Evolutionary conservation across 64 coral and sea anemone genomes (phyloP).

Genomic region (Porites lutea): DNA sequence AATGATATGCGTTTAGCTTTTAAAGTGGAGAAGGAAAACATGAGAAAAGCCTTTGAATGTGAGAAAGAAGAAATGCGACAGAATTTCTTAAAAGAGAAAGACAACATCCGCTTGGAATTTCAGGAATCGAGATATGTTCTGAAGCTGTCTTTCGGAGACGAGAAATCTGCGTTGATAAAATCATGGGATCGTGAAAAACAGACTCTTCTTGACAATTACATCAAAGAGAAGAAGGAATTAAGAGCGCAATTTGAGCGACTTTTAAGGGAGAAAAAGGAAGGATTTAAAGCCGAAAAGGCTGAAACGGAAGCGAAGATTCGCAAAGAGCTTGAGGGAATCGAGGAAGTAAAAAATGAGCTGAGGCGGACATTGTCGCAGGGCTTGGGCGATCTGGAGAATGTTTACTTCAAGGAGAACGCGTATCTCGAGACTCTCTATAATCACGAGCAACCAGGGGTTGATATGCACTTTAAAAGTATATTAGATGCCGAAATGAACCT

Average conservation of each 20-base stretch:
- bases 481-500: conserved; percentile 65
- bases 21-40: conserved; percentile 91
- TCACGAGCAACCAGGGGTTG: conserved; percentile 87
- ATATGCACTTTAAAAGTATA: conserved; percentile 89
- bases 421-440: conserved; percentile 68
- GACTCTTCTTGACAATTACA: conserved; percentile 73
- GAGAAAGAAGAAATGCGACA: conserved; percentile 96
- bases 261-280: conserved; percentile 72
- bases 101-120: conserved; percentile 92
- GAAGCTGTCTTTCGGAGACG: conserved; percentile 95
- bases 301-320: conserved; percentile 82
- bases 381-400: conserved; percentile 83
- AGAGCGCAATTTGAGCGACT: conserved; percentile 63
- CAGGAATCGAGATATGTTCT: conserved; percentile 97
- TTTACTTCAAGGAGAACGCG: conserved; percentile 85
- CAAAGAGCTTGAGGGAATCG: conserved; percentile 89
- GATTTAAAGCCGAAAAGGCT: conserved; percentile 81
- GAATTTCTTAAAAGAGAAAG: conserved; percentile 94
- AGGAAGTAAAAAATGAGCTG: conserved; percentile 92
- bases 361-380: conserved; percentile 84
- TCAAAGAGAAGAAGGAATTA: conserved; percentile 88
- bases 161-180: conserved; percentile 74
- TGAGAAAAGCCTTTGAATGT: conserved; percentile 85
- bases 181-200: conserved; percentile 82
- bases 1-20: conserved; percentile 85